A percentile compares a stretch with the other conserved stretches of the same genome.
phyloP scores from a whole-genome alignment of 2,113 vertebrate genomes.

The Electrona antarctica region DNA sequence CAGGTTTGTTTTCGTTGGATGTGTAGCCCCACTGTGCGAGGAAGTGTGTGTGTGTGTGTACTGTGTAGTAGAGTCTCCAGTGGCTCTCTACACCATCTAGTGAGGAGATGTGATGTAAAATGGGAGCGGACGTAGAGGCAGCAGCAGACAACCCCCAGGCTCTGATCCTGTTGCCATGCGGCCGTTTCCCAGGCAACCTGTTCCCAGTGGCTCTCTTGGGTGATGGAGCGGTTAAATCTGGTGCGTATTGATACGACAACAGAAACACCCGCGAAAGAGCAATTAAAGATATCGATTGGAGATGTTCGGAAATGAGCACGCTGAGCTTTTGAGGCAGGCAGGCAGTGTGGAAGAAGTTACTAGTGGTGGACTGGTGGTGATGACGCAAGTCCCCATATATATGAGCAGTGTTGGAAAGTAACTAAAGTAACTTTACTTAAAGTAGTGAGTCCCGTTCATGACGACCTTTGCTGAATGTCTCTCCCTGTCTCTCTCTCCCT shows the following conservation, averaged over 20 bases:
- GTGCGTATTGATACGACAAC: constrained; percentile 71
- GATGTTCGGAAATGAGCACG: constrained; percentile 53
- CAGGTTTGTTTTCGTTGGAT: constrained; percentile 75
- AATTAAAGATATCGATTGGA: constrained; percentile 72
- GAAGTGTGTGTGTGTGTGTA: constrained; percentile 61
- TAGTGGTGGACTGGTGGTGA: constrained; percentile 13
- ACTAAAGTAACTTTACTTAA: no score
- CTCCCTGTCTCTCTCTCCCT: no score
- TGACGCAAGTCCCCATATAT: constrained; percentile 29
- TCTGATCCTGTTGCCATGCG: constrained; percentile 98
- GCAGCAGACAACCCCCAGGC: constrained; percentile 88
- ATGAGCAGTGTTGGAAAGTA: no score
- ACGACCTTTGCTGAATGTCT: no score
- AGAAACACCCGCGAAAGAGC: constrained; percentile 43
- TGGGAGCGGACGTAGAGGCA: constrained; percentile 85
- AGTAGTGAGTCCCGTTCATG: no score
- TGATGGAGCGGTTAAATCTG: constrained; percentile 80
- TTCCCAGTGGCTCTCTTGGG: constrained; percentile 80
- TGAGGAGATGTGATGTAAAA: constrained; percentile 87
- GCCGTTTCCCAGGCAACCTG: constrained; percentile 97
- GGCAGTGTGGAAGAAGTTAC: constrained; percentile 15
- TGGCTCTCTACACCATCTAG: constrained; percentile 91
- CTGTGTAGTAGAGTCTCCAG: constrained; percentile 74
- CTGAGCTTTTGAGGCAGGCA: constrained; percentile 21
- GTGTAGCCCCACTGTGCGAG: constrained; percentile 65